Evolutionary conservation across 2,113 vertebrate species (phyloP).

Genomic region (Nycticryphes semicollaris): DNA sequence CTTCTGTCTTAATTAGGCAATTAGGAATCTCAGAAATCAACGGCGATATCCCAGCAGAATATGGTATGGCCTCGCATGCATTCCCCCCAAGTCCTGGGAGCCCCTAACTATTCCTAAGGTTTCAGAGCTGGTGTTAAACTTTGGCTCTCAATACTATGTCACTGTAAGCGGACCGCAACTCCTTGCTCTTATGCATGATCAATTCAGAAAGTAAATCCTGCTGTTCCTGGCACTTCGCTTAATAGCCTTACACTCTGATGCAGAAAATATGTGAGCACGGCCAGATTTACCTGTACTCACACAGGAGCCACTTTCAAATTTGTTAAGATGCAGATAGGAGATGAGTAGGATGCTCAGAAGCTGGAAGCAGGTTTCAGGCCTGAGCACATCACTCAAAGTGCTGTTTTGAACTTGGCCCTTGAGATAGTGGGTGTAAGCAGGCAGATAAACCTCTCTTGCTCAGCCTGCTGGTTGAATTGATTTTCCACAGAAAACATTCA

Average conservation of each 20-base stretch:
- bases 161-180: neutral
- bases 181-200: neutral
- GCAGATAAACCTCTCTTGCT: neutral
- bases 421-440: neutral
- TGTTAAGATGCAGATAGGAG: slow-evolving; percentile 19
- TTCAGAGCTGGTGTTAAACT: neutral
- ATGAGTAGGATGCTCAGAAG: neutral
- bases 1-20: neutral
- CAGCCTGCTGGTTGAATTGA: neutral
- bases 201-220: neutral
- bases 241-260: slow-evolving; percentile 18
- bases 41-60: neutral
- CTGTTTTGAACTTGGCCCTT: neutral
- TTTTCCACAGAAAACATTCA: slow-evolving; percentile 31
- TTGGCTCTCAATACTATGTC: neutral
- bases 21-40: slow-evolving; percentile 3
- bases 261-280: slow-evolving; percentile 11
- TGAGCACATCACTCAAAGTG: neutral
- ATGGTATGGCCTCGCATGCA: neutral
- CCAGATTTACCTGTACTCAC: slow-evolving; percentile 18
- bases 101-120: neutral
- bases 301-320: neutral
- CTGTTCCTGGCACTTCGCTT: slow-evolving; percentile 13
- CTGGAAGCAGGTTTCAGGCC: neutral
- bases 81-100: neutral